Base-by-base conservation (phyloP, 2,888 invertebrate species). In the Sarcophaga variegata region DNA sequence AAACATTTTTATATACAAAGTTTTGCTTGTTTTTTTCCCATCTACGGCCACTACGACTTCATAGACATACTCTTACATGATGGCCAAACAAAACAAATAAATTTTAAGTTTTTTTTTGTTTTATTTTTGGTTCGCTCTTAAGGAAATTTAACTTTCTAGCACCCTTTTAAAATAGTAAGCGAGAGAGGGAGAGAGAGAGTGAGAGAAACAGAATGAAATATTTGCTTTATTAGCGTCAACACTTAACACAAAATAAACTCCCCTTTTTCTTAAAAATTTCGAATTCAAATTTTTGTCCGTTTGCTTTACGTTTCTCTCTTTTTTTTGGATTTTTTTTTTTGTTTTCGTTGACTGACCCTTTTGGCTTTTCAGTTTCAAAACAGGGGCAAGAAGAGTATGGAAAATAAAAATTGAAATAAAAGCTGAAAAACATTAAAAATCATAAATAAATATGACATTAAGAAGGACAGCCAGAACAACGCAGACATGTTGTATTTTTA, bases 181-280 rank as follows among this genome's bases (percentile, higher is more conserved):
- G 71, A 63, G 2, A 37, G 22, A 54, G 49, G 4, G n/a, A 66
- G 64, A 63, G 4, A 37, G 45, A 67, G 62, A 12, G n/a, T 47
- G 4, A 49, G 45, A 70, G 64, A 78, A 60, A 25, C 54, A 79
- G 80, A 78, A 84, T 79, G 84, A 87, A 78, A 87, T 84, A 84
- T 84, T 54, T 82, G 84, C 81, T 84, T 87, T 84, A 87, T 87
- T 87, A 87, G 87, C 87, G 84, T 87, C 87, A 87, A 87, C 87
- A 87, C 84, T 87, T 87, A 82, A 81, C 84, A 84, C 70, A 84
- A 84, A 79, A 84, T 84, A 59, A 8, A 45, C 67, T 47, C 64
- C 75, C 75, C 81, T 71, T 70, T 81, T 20, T 49, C 2, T 49
- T 49, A 0, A 64, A 20, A 37, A 66, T 45, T 71, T 83, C 78